A percentile compares a stretch with the other conserved stretches of the same genome.
phyloP scores from a whole-genome alignment of 2,888 invertebrate genomes.

The Yponomeuta evonymella region DNA sequence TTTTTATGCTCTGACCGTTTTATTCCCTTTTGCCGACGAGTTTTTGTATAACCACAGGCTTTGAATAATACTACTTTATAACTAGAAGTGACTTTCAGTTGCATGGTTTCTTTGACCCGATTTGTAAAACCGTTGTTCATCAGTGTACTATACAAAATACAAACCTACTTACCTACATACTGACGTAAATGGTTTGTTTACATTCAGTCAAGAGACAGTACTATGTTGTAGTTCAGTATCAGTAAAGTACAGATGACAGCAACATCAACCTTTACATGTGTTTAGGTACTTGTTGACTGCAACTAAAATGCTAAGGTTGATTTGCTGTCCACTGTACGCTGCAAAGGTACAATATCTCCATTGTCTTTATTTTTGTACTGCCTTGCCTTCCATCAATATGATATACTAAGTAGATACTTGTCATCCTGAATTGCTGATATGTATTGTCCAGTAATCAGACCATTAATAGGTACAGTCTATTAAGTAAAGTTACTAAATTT shows the following conservation, averaged over 20 bases:
- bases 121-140: neutral
- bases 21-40: neutral
- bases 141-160: conserved; percentile 5
- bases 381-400: neutral
- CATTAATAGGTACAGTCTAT: too few species aligned
- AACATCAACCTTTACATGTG: too few species aligned
- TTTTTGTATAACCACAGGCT: neutral
- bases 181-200: conserved; percentile 20
- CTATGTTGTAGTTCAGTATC: neutral
- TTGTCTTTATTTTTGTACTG: neutral
- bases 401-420: too few species aligned
- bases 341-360: neutral
- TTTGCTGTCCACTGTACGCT: neutral
- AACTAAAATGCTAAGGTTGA: too few species aligned
- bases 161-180: conserved; percentile 19
- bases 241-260: neutral
- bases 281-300: too few species aligned
- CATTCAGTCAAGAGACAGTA: conserved; percentile 13
- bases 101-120: neutral
- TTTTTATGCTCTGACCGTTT: neutral
- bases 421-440: too few species aligned
- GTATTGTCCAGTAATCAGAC: too few species aligned
- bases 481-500: too few species aligned
- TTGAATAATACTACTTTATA: too few species aligned
- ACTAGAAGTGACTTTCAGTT: too few species aligned